Percentiles rank a stretch among this genome's conserved stretches.
phyloP scores from a whole-genome alignment of 2,113 vertebrate genomes.

The Bos indicus region DNA sequence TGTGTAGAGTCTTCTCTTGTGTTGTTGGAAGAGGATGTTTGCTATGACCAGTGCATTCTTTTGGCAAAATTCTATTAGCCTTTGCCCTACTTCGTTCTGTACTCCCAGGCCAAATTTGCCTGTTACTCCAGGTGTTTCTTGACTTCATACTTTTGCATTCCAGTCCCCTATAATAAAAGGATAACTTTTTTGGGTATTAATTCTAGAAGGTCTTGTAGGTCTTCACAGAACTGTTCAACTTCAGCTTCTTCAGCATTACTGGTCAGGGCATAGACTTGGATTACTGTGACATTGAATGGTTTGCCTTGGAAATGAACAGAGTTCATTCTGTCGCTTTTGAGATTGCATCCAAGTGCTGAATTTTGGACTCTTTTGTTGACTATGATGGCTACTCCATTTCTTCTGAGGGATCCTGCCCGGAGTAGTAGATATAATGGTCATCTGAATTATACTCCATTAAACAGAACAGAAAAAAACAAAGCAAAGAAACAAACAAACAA shows the following conservation, averaged over 20 bases:
- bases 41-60: background rate
- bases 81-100: background rate
- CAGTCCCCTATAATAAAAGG: background rate
- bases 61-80: background rate
- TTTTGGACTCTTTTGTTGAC: background rate
- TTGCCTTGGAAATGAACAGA: background rate
- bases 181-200: rapidly evolving
- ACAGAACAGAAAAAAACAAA: background rate
- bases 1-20: background rate
- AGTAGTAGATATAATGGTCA: background rate
- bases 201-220: background rate
- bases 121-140: background rate
- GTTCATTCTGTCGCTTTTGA: background rate
- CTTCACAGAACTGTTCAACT: background rate
- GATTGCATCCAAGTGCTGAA: background rate
- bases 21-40: background rate
- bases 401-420: background rate
- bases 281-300: background rate
- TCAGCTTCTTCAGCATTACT: background rate
- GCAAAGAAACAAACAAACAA: background rate
- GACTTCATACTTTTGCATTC: background rate
- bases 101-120: background rate
- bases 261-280: background rate
- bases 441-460: background rate
- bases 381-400: background rate